Base-by-base conservation (phyloP, 1,140 invertebrate species). In the Agrypnia vestita region DNA sequence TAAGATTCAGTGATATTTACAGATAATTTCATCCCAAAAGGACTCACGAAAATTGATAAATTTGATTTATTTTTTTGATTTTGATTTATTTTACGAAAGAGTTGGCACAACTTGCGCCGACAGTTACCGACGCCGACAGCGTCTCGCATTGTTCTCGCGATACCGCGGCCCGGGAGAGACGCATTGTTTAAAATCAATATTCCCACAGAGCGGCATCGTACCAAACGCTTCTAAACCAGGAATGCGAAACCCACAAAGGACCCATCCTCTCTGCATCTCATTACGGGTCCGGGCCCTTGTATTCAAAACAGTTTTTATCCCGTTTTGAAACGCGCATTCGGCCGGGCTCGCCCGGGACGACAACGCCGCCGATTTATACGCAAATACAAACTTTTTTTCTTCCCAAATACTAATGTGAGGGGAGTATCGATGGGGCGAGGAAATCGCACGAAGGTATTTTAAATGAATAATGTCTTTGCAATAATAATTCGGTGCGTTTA, bases 151-250 rank as follows among this genome's bases (percentile, higher is more conserved):
- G 55, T 59, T 59, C 21, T 21, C 0, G 17, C 17, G 55, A 35
- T 64, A n/a, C 15, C 21, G 61, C 43, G 19, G 35, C 10, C n/a
- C 35, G 61, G n/a, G 35, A 44, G 25, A n/a, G 15, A 15, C 43
- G 61, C 35, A 64, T 64, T 64, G 61, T 64, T 64, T 64, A 64
- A 64, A 44, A 64, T 64, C 61, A 64, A 64, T 64, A 64, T 64
- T 64, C 61, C 61, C 61, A 64, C 61, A 64, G 61, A 17, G 21
- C 61, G 61, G 61, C 61, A 25, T 64, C 35, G 43, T 44, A 43
- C 21, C 43, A 44, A 64, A 44, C 0, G 21, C 21, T 64, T 64
- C 43, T 64, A 44, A 64, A 64, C 61, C 19, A 64, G 61, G 61
- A 64, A 64, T 64, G 61, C 61, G 61, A 64, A 44, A 25, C 61